A percentile compares a stretch with the other conserved stretches of the same genome.
These are phyloP conservation scores for Halcyon smyrnensis DNA, from an alignment of 2,797 vertebrate species.

Conservation along the genomic window DNA sequence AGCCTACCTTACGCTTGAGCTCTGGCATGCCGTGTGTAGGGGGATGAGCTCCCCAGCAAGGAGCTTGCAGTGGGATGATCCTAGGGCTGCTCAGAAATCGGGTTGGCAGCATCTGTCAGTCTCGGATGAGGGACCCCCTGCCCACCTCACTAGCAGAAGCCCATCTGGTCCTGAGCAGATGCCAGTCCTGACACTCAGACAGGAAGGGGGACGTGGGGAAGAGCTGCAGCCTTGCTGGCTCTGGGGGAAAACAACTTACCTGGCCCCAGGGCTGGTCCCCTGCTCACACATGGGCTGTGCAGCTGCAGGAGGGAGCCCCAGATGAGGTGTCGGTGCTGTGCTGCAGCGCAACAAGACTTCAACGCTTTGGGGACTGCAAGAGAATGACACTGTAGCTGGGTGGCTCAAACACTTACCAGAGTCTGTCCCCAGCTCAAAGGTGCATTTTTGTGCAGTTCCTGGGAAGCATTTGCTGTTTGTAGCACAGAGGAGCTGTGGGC, in stretches of 20 bases:
- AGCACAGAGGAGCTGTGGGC: not conserved
- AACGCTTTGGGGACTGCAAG: not conserved
- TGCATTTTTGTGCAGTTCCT: not conserved
- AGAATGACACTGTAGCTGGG: not conserved
- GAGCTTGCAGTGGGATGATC: not conserved
- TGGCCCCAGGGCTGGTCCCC: not conserved
- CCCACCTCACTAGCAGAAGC: not conserved
- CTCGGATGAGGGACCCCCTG: not conserved
- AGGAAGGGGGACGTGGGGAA: not conserved
- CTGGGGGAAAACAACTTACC: not conserved
- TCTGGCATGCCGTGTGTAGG: not conserved
- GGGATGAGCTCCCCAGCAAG: not conserved
- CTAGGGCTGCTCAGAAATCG: not conserved
- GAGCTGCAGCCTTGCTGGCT: not conserved
- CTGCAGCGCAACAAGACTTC: not conserved
- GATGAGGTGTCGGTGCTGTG: not conserved
- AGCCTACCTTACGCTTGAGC: not conserved
- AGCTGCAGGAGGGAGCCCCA: not conserved
- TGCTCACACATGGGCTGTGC: not conserved
- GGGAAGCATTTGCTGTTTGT: not conserved
- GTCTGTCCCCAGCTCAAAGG: not conserved
- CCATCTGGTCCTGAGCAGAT: not conserved
- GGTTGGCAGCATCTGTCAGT: not conserved
- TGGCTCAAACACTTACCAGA: not conserved
- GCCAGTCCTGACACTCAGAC: not conserved